Evolutionary conservation across 2,113 vertebrate species (phyloP).

Genomic region (Crotalus helleri): DNA sequence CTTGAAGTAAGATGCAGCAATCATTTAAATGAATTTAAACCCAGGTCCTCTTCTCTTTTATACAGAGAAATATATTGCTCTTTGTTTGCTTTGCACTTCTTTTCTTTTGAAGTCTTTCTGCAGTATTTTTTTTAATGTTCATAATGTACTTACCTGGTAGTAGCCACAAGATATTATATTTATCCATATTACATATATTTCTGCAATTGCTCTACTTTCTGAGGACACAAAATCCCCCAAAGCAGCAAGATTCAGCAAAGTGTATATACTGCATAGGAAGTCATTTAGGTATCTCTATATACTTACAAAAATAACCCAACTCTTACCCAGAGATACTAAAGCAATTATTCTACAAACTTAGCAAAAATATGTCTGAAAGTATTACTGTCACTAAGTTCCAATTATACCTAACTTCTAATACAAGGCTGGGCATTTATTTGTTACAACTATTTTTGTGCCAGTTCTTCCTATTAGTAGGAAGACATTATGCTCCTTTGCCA

Average conservation of each 20-base stretch:
- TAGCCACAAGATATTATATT: background rate
- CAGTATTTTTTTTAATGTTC: background rate
- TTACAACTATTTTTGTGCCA: background rate
- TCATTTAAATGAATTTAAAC: constrained; percentile 1
- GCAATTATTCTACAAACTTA: background rate
- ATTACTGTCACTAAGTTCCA: background rate
- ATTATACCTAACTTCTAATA: background rate
- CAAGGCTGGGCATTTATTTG: background rate
- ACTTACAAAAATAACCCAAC: background rate
- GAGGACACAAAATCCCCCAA: background rate
- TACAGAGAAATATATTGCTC: background rate
- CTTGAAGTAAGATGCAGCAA: background rate
- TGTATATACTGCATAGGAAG: background rate
- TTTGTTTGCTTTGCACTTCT: background rate
- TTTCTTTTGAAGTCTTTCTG: background rate
- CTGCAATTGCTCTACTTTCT: background rate
- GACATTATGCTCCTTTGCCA: background rate
- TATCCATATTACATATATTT: background rate
- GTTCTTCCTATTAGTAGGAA: background rate
- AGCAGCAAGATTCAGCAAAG: background rate
- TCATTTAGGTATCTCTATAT: background rate
- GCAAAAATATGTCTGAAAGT: background rate
- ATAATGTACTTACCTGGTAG: background rate
- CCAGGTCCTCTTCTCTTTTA: background rate
- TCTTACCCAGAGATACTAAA: background rate